Evolutionary conservation across 2,113 vertebrate genomes (phyloP), one percentile per base, ranked within the genome.

Genomic region (Elanus axillaris): DNA sequence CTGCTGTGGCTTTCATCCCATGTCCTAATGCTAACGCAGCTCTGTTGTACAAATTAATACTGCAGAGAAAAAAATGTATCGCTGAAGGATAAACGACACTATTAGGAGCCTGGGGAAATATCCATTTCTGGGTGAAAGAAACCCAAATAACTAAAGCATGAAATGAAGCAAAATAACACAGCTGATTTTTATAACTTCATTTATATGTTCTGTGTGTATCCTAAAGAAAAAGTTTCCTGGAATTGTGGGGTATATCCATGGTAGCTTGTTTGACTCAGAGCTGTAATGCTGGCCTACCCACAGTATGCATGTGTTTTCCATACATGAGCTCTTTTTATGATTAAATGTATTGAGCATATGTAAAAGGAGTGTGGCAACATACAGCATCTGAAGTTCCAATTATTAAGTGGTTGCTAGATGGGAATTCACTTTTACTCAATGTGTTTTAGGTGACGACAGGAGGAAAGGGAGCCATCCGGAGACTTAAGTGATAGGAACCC

Each of bases 171-270:
- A 73, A 95, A 90, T 59, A 92, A 75, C 58, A 62, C 95, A 96
- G 78, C 74, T 96, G 93, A 97, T 94, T 95, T 94, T 95, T 95
- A 86, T 95, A 90, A 96, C 74, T 93, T 93, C 60, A 47, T 96
- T 95, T 92, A 71, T 47, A 75, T 18, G 34, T 92, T 96, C 75
- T 90, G n/a, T 73, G 74, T 69, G 66, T 76, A 95, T 83, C 38
- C 69, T 73, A 88, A 93, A 92, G 94, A 86, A 95, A 73, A 95
- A 6, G 29, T 92, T 96, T 96, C 96, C 93, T 86, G 90, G 93
- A 94, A 88, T 59, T 88, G 71, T 58, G 74, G 52, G 58, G 32
- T 59, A 47, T n/a, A 80, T 79, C 82, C 71, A 58, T 47, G 31
- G 42, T 36, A 90, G 71, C 80, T 96, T 85, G 50, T 97, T 69